A percentile compares a stretch with the other conserved stretches of the same genome.
Evolutionary conservation across 2,888 invertebrate species (phyloP).

Genomic region (Agonopterix heracliana): DNA sequence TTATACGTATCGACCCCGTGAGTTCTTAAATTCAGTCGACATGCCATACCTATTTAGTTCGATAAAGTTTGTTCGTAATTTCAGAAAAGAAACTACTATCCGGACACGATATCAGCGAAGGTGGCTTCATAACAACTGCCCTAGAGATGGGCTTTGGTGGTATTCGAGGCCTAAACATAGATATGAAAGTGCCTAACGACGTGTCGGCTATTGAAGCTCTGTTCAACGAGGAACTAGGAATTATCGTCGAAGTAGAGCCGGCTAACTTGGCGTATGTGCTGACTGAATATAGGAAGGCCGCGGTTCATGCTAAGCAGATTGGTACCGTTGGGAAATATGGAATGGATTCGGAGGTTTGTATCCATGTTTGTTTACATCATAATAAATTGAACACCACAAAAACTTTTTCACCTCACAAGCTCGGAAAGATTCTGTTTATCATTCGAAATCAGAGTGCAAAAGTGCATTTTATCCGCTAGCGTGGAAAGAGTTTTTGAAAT

Average conservation of each 20-base stretch:
- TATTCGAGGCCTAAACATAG: constrained; percentile 84
- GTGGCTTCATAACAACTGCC: constrained; percentile 92
- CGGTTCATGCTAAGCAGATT: constrained; percentile 80
- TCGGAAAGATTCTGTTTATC: no score
- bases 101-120: constrained; percentile 98
- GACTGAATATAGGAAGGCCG: constrained; percentile 74
- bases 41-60: no score
- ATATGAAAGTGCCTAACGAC: constrained; percentile 61
- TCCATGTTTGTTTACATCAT: not conserved
- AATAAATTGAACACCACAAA: not conserved
- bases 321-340: constrained; percentile 82
- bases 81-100: constrained; percentile 82
- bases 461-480: no score
- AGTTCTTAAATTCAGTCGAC: no score
- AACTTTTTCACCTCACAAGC: no score
- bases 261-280: constrained; percentile 76
- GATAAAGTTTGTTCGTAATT: constrained; percentile 13
- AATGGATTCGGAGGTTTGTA: constrained; percentile 75
- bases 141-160: constrained; percentile 98
- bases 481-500: no score
- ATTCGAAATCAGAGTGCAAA: no score
- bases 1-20: no score
- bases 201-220: constrained; percentile 80
- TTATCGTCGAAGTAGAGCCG: constrained; percentile 84
- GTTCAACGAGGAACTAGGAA: constrained; percentile 91